phyloP scores from a whole-genome alignment of 2,797 vertebrate species.

The Podarcis siculus region DNA sequence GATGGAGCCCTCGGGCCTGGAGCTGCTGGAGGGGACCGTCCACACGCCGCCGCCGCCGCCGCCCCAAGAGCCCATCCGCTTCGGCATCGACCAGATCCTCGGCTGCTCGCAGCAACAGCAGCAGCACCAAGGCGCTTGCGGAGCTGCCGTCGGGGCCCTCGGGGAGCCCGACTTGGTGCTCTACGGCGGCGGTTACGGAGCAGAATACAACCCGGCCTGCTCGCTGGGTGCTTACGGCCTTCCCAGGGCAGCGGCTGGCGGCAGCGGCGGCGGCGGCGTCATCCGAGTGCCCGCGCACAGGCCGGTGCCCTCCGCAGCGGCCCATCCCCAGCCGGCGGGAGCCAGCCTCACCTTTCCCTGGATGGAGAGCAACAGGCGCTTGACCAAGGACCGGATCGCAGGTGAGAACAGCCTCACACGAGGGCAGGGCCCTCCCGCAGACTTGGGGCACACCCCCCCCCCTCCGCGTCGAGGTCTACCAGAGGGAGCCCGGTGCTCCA shows the following conservation, averaged over 20 bases:
- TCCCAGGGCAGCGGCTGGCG: slow-evolving; percentile 70
- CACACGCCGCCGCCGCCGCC: slow-evolving; percentile 72
- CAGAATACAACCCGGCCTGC: slow-evolving; percentile 82
- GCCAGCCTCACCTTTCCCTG: slow-evolving; percentile 92
- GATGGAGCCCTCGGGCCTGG: slow-evolving; percentile 87
- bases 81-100: slow-evolving; percentile 95
- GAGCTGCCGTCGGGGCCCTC: slow-evolving; percentile 79
- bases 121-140: slow-evolving; percentile 68
- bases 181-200: slow-evolving; percentile 81
- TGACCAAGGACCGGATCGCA: slow-evolving; percentile 93
- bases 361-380: slow-evolving; percentile 93
- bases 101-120: slow-evolving; percentile 84
- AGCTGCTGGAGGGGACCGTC: slow-evolving; percentile 46
- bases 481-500: not conserved
- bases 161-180: slow-evolving; percentile 77
- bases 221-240: slow-evolving; percentile 81
- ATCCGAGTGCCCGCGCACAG: slow-evolving; percentile 91
- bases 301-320: slow-evolving; percentile 69
- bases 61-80: slow-evolving; percentile 89
- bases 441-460: not conserved
- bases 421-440: not conserved
- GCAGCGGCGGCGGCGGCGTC: slow-evolving; percentile 76
- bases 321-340: slow-evolving; percentile 77
- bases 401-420: slow-evolving; percentile 77
- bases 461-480: not conserved